These are phyloP conservation scores for Lysandra coridon DNA, from an alignment of 2,888 invertebrate genomes.

Conservation along the genomic window DNA sequence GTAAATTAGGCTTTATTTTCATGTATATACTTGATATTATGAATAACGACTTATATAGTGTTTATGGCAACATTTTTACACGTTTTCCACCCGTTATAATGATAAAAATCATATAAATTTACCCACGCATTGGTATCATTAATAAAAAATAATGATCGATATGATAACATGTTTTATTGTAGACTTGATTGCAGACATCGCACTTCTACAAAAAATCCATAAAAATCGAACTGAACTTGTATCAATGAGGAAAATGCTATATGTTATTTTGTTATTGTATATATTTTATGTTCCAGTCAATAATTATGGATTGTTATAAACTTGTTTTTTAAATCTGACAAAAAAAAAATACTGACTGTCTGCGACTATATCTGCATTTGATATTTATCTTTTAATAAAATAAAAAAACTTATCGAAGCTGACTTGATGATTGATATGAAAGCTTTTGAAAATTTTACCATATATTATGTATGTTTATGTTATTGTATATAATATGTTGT, in stretches of 20 bases:
- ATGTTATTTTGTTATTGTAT: neutral
- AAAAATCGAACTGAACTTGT: neutral
- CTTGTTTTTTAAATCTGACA: neutral
- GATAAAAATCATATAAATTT: neutral
- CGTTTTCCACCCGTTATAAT: neutral
- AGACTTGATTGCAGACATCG: neutral
- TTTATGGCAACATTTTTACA: neutral
- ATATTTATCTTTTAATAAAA: neutral
- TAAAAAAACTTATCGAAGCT: neutral
- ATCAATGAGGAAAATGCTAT: neutral
- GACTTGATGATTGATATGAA: too few relatives aligned
- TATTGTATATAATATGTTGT: neutral
- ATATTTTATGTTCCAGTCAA: neutral
- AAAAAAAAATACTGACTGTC: neutral
- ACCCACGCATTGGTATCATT: neutral
- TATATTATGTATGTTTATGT: too few relatives aligned
- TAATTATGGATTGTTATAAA: neutral
- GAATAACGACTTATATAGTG: neutral
- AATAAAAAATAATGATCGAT: too few relatives aligned
- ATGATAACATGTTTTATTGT: neutral
- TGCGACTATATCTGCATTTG: neutral
- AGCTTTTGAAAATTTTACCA: neutral
- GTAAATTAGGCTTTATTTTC: neutral
- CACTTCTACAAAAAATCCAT: neutral
- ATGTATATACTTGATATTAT: neutral